phyloP scores from a whole-genome alignment of 2,113 vertebrate genomes.

The Gavia stellata region DNA sequence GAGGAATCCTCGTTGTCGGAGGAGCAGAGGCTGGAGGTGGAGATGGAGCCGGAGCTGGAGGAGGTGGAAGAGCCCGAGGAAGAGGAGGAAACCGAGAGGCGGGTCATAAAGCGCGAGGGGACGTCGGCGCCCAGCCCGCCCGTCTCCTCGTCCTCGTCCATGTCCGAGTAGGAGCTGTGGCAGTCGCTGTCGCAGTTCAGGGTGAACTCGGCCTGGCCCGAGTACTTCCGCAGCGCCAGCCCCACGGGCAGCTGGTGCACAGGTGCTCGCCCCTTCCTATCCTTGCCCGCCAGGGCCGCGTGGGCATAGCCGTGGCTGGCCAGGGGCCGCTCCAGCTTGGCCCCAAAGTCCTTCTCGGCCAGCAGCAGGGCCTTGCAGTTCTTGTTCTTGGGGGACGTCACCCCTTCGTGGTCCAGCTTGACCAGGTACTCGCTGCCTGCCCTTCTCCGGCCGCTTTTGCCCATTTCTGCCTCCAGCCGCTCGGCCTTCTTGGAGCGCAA shows the following conservation, averaged over 20 bases:
- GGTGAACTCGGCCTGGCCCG: slow-evolving; percentile 75
- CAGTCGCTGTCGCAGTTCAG: slow-evolving; percentile 90
- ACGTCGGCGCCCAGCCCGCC: slow-evolving; percentile 74
- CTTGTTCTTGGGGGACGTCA: slow-evolving; percentile 96
- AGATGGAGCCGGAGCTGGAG: slow-evolving; percentile 90
- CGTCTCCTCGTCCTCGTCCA: slow-evolving; percentile 86
- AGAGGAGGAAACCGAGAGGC: slow-evolving; percentile 88
- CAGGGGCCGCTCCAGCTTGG: slow-evolving; percentile 74
- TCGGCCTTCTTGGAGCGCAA: slow-evolving; percentile 78
- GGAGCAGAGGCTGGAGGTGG: slow-evolving; percentile 92
- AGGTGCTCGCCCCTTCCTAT: slow-evolving; percentile 82
- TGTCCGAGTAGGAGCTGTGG: slow-evolving; percentile 89
- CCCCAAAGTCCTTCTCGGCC: slow-evolving; percentile 77
- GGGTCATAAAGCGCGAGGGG: slow-evolving; percentile 86
- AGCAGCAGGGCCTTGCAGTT: slow-evolving; percentile 87
- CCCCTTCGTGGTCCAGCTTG: slow-evolving; percentile 96
- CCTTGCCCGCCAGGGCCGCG: slow-evolving; percentile 81
- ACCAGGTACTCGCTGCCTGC: slow-evolving; percentile 82
- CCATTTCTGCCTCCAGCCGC: slow-evolving; percentile 67
- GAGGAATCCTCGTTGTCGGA: slow-evolving; percentile 96
- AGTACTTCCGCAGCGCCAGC: slow-evolving; percentile 80
- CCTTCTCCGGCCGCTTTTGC: slow-evolving; percentile 73
- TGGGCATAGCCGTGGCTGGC: slow-evolving; percentile 79
- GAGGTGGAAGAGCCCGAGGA: slow-evolving; percentile 94
- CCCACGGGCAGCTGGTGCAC: slow-evolving; percentile 82